A percentile compares a stretch with the other conserved stretches of the same genome.
These are phyloP conservation scores for Heliconius nattereri DNA, from an alignment of 1,140 invertebrate genomes.

Conservation along the genomic window DNA sequence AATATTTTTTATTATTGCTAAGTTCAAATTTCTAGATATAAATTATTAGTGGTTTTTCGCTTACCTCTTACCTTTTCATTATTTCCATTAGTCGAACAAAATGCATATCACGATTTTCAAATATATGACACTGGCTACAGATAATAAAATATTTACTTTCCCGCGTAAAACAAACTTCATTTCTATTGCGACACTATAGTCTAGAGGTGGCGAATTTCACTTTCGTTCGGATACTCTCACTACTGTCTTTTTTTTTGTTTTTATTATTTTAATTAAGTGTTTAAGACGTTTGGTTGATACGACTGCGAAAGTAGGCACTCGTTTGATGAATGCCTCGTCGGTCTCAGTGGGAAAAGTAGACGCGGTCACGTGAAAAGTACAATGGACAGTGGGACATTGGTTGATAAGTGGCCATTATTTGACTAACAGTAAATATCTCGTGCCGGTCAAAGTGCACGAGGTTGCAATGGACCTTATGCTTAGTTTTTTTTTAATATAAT, in stretches of 20 bases:
- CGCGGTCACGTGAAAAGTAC: slow-evolving; percentile 53
- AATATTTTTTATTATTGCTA: too few relatives aligned
- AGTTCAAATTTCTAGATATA: too few relatives aligned
- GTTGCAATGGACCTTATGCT: slow-evolving; percentile 24
- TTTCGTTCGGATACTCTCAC: slow-evolving; percentile 44
- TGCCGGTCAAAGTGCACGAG: slow-evolving; percentile 41
- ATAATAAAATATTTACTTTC: slow-evolving; percentile 24
- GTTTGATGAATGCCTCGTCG: slow-evolving; percentile 51
- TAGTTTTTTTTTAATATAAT: not conserved
- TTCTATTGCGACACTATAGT: slow-evolving; percentile 19
- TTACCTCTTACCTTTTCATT: slow-evolving; percentile 63
- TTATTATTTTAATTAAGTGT: slow-evolving; percentile 20
- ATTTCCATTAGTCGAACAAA: slow-evolving; percentile 50
- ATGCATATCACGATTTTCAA: slow-evolving; percentile 42
- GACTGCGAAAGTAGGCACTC: slow-evolving; percentile 62
- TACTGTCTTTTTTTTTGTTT: slow-evolving; percentile 36
- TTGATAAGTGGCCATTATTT: slow-evolving; percentile 41
- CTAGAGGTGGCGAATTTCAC: slow-evolving; percentile 33
- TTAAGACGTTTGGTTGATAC: slow-evolving; percentile 36
- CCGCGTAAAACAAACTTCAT: slow-evolving; percentile 39
- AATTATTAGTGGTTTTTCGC: slow-evolving; percentile 1
- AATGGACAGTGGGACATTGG: slow-evolving; percentile 48
- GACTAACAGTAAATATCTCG: slow-evolving; percentile 36
- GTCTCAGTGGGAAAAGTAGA: slow-evolving; percentile 50
- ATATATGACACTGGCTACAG: slow-evolving; percentile 25